Evolutionary conservation across 2,113 vertebrate species (phyloP).

Genomic region (Connochaetes taurinus): DNA sequence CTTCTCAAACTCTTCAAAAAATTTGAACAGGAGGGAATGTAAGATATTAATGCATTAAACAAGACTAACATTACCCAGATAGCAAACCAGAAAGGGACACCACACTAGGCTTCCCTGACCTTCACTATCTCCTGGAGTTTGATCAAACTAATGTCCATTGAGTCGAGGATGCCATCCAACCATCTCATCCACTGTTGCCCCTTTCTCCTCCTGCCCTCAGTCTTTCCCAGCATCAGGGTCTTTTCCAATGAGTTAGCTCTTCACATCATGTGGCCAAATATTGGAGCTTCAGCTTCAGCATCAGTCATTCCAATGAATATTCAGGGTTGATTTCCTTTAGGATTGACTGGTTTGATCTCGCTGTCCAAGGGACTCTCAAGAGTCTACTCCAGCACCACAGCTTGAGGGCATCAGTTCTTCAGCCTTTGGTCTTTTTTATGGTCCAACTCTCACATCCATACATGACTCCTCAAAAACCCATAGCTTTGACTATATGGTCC

Average conservation of each 20-base stretch:
- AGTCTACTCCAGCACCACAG: not conserved
- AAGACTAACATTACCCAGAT: not conserved
- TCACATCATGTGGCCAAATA: not conserved
- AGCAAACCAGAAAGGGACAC: not conserved
- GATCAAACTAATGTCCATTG: not conserved
- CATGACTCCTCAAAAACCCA: not conserved
- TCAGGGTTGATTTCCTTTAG: not conserved
- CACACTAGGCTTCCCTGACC: not conserved
- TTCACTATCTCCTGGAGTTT: not conserved
- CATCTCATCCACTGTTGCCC: not conserved
- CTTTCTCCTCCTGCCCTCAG: not conserved
- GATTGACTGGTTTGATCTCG: not conserved
- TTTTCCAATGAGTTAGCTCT: not conserved
- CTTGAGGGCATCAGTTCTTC: not conserved
- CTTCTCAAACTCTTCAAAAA: not conserved
- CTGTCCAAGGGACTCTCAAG: not conserved
- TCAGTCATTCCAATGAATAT: not conserved
- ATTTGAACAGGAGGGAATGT: not conserved
- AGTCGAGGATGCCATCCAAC: not conserved
- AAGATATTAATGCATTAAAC: rapidly evolving
- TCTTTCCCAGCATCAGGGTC: not conserved
- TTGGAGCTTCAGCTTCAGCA: not conserved
- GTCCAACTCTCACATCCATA: not conserved
- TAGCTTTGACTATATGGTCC: not conserved
- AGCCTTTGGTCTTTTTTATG: not conserved